Base-by-base conservation (phyloP, 2,888 invertebrate genomes). In the Andrena trimmerana region DNA sequence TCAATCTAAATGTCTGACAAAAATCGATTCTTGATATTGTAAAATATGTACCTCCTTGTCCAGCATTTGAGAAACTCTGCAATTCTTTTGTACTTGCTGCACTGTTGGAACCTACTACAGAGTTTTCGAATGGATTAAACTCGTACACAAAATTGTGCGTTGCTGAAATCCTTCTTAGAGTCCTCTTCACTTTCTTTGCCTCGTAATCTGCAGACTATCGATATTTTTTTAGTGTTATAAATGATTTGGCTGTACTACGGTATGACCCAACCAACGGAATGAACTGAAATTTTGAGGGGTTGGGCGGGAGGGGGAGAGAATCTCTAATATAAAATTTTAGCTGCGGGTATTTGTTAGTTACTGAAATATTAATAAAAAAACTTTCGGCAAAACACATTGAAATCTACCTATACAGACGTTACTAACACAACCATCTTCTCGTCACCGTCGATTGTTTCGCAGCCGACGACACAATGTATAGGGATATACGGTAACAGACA, bases 101-200 rank as follows among this genome's bases (percentile, higher is more conserved):
- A 59, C 4, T 59, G 20, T 36, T 68, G 10, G 50, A 36, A 27
- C 7, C 13, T 6, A 76, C 52, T 13, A 65, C 50, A 2, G 62
- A 16, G 57, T 78, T 83, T 3, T 59, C 86, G 33, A 83, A 81
- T 0, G 90, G 83, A 73, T 87, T 74, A 70, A 92, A 90, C 67
- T 92, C 90, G 10, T 87, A 90, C 2, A 91, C 74, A 24, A 91
- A 83, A 76, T 90, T 89, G n/a, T 81, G 91, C 4, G 92, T 92
- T 0, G 92, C 92, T 7, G 90, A 52, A 48, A 87, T 65, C 33
- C 89, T 86, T 66, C 87, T 85, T 3, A 62, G 29, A 0, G 69
- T 24, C 27, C 57, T 68, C 20, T 50, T 83, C 0, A 31, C 69
- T 6, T 81, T 81, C 29, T 75, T 80, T 2, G 54, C 29, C 31